Base-by-base conservation (phyloP, 1,140 invertebrate species). In the Uloborus diversus region DNA sequence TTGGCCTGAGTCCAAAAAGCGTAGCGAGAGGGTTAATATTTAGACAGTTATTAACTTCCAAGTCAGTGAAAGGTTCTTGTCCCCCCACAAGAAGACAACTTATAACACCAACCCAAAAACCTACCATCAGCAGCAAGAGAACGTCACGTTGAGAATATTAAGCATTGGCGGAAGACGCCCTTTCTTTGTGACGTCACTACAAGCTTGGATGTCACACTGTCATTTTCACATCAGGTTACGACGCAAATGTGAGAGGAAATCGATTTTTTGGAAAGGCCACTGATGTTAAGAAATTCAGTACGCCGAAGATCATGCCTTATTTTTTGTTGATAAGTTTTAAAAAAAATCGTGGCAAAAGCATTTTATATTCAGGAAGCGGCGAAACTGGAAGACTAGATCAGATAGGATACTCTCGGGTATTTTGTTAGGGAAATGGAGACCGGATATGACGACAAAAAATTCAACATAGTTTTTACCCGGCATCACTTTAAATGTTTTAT, bases 261-360 rank as follows among this genome's bases (percentile, higher is more conserved):
- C 65, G 65, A 68, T 68, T 68, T 68, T 68, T 68, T 68, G 28
- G 37, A 68, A 37, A 51, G 65, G 65, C n/a, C 49, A 14, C 28
- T 49, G 37, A 68, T 68, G 30, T 28, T 68, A 32, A 68, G 37
- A 42, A 9, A 42, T 42, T 9, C 37, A 17, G 17, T 42, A n/a
- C n/a, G n/a, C n/a, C n/a, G n/a, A n/a, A n/a, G n/a, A n/a, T n/a
- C n/a, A n/a, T n/a, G n/a, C n/a, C n/a, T n/a, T n/a, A n/a, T n/a
- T n/a, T n/a, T n/a, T n/a, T n/a, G n/a, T n/a, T n/a, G n/a, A n/a
- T n/a, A n/a, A n/a, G n/a, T n/a, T n/a, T n/a, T n/a, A n/a, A n/a
- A n/a, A n/a, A n/a, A n/a, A n/a, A n/a, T n/a, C n/a, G n/a, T n/a
- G n/a, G n/a, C n/a, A n/a, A n/a, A n/a, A n/a, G n/a, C n/a, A n/a